Conservation (phyloP, 64 coral and sea anemone species). For the Dendrophyllia cribrosa region DNA sequence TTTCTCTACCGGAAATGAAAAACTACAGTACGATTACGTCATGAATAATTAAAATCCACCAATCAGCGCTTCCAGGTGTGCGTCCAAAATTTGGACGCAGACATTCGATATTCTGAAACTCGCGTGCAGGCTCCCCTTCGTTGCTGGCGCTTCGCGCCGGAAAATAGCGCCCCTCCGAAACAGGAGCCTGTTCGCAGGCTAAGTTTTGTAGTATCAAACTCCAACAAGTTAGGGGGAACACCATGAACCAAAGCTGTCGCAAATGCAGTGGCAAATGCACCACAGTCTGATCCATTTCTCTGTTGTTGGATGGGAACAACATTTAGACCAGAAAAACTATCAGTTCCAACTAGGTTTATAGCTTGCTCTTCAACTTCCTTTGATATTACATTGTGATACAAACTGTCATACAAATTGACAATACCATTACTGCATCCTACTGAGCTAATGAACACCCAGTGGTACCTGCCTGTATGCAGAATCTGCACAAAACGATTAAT, state of each 20-base stretch:
- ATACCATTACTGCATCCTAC: conserved; percentile 34
- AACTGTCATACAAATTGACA: conserved; percentile 66
- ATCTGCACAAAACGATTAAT: conserved; percentile 44
- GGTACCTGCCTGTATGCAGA: conserved; percentile 55
- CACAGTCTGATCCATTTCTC: conserved; percentile 28
- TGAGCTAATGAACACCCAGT: conserved; percentile 72
- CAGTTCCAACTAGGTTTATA: conserved; percentile 43
- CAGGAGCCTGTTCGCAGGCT: too few relatives aligned
- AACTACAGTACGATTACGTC: too few relatives aligned
- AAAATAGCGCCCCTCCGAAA: too few relatives aligned
- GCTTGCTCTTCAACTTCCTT: conserved; percentile 59
- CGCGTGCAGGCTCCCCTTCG: too few relatives aligned
- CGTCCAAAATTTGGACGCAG: too few relatives aligned
- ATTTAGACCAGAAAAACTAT: conserved; percentile 40
- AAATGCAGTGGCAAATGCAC: conserved; percentile 12
- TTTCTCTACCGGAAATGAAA: too few relatives aligned
- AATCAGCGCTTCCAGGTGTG: too few relatives aligned
- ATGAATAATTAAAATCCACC: too few relatives aligned
- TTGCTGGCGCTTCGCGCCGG: too few relatives aligned
- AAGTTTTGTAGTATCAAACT: conserved; percentile 17
- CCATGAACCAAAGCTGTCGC: conserved; percentile 15
- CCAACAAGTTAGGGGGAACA: conserved; percentile 7
- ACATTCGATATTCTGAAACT: too few relatives aligned
- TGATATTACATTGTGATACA: conserved; percentile 51
- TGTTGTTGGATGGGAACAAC: conserved; percentile 39